Base-by-base conservation (phyloP, 2,888 invertebrate species). In the Eurytoma californica region DNA sequence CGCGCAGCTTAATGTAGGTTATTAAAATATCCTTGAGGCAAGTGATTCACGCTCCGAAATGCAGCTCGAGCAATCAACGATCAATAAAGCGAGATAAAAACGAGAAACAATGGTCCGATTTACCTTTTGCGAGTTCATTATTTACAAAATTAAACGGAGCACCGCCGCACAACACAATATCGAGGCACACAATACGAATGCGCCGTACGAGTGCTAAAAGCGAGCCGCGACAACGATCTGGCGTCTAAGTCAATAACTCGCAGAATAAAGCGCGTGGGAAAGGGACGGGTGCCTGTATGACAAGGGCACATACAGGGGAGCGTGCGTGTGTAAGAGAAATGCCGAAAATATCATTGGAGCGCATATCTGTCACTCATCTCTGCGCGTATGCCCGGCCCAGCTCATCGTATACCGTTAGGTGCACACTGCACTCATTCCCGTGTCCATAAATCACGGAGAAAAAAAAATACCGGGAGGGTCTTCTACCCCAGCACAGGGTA, bases 231-330 rank as follows among this genome's bases (percentile, higher is more conserved):
- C 13, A 57, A 20, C 57, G 20, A 57, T 60, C 20, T 28, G 30
- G 61, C 61, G 30, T 16, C 61, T 12, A 18, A 63, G 63, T 63
- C 63, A 63, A 63, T 63, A 39, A 63, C 63, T 63, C 63, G 63
- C 30, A 61, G 30, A 61, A 39, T n/a, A 39, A 63, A 63, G n/a
- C 63, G 63, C 63, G 63, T 39, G 63, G 63, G 63, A 63, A 63
- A 63, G 63, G 39, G 39, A 63, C 63, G 18, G 39, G 39, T 39
- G 63, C 63, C 63, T 3, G 12, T 30, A 28, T 28, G 30, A 61
- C 9, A 24, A 3, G n/a, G 16, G 28, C 16, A 7, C 13, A 30
- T 61, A 58, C 0, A 20, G 4, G n/a, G 12, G 14, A 14, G 28
- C 3, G 60, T 13, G 14, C 3, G n/a, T 60, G 9, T 18, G 20